Conservation (phyloP, 2,797 vertebrate genomes). For the Betta splendens region DNA sequence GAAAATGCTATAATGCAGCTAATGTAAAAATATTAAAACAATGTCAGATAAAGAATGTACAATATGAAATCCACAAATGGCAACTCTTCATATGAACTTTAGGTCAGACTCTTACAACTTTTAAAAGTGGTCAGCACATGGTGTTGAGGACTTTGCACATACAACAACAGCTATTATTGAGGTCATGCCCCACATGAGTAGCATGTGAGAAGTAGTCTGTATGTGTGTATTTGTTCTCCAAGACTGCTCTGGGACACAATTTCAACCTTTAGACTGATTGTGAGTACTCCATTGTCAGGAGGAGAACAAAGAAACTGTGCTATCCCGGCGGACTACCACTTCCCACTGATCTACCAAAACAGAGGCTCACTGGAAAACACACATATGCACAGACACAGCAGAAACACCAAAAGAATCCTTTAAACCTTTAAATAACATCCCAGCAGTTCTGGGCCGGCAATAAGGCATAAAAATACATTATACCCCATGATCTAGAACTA, state of each 20-base stretch:
- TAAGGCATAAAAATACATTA: conserved; percentile 3
- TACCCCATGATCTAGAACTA: background rate
- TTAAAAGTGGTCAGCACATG: conserved; percentile 63
- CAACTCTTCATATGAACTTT: conserved; percentile 49
- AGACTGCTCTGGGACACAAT: conserved; percentile 75
- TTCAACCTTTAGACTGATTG: conserved; percentile 70
- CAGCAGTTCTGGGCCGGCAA: conserved; percentile 17
- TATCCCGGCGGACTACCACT: conserved; percentile 64
- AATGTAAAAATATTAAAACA: conserved; percentile 10
- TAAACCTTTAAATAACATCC: conserved; percentile 24
- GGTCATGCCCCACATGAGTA: conserved; percentile 78
- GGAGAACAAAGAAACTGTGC: conserved; percentile 76
- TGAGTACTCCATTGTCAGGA: conserved; percentile 74
- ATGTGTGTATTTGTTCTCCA: conserved; percentile 55
- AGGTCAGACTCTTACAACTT: conserved; percentile 63
- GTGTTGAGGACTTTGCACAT: conserved; percentile 65
- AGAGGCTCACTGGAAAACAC: conserved; percentile 54
- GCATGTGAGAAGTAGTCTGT: conserved; percentile 69
- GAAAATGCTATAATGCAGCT: conserved; percentile 2
- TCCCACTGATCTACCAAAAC: conserved; percentile 76
- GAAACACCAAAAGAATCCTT: conserved; percentile 26
- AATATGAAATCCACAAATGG: conserved; percentile 31
- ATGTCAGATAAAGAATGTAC: background rate
- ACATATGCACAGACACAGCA: conserved; percentile 17
- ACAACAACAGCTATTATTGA: conserved; percentile 75